phyloP scores from a whole-genome alignment of 2,888 invertebrate genomes.

The Machimus atricapillus region DNA sequence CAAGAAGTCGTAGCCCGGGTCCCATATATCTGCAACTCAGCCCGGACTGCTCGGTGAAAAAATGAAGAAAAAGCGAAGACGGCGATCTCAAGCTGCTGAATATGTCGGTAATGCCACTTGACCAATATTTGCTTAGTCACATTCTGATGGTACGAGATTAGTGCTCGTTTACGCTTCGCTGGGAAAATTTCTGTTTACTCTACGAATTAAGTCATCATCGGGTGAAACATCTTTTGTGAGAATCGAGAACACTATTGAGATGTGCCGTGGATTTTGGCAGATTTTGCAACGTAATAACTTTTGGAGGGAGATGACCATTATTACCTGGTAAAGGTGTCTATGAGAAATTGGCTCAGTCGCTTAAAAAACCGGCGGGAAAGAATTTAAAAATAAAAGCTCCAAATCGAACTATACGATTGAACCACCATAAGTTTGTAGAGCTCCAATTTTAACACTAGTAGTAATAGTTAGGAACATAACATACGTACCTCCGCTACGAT shows the following conservation, averaged over 20 bases:
- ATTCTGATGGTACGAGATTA: constrained; percentile 43
- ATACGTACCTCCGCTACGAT: no score
- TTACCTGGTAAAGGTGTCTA: neutral
- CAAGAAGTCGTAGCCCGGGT: constrained; percentile 1
- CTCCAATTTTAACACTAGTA: neutral
- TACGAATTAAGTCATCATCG: constrained; percentile 46
- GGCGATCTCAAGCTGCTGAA: neutral
- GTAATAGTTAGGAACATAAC: no score
- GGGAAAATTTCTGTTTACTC: constrained; percentile 44
- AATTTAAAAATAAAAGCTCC: neutral
- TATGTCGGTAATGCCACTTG: constrained; percentile 43
- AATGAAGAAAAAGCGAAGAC: neutral
- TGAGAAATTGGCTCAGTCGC: neutral
- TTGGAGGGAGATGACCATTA: neutral
- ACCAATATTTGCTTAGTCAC: constrained; percentile 46
- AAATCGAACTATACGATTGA: neutral
- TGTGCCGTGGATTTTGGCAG: neutral
- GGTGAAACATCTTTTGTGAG: constrained; percentile 43
- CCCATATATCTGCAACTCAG: constrained; percentile 7
- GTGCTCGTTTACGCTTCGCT: constrained; percentile 46
- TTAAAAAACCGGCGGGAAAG: neutral
- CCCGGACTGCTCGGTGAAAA: neutral
- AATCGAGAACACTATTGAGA: neutral
- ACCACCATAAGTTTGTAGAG: neutral
- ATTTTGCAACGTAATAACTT: neutral